Base-by-base conservation (phyloP, 1,140 invertebrate genomes). In the Leucophenga varia region DNA sequence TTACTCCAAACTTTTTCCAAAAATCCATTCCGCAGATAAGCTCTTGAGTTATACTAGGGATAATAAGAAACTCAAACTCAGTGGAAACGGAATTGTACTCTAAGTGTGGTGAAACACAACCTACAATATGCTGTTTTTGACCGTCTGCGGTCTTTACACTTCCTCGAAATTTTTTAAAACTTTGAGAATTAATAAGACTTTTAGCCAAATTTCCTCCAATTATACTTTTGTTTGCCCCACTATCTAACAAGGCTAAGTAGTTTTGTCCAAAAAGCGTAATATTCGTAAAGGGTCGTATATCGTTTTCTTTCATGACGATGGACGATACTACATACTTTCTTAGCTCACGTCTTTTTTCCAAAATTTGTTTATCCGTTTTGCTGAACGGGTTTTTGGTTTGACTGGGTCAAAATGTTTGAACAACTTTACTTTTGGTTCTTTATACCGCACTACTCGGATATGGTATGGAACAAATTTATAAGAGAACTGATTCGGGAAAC, bases 21-120 rank as follows among this genome's bases (percentile, higher is more conserved):
- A 54, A 49, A 28, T 54, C 43, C 30, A 54, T 46, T 1, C 52
- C 52, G 13, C 42, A 50, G 12, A 44, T 43, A 10, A 54, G 6
- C 8, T 49, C 7, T 19, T 46, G 39, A 12, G 18, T 30, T 12
- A 50, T 42, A n/a, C 30, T 25, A 6, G 48, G 36, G 13, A 50
- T 34, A 17, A 47, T 43, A 7, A 43, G 13, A 37, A 55, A 47
- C 16, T 50, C 40, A 25, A 55, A 25, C 4, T 31, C 21, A 4
- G 22, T n/a, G n/a, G n/a, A n/a, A n/a, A 7, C 9, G 34, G 12
- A 3, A 28, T 13, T 13, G 39, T 44, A 25, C 37, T 36, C 10
- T 50, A 54, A 16, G 10, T 38, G n/a, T 17, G 46, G 4, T 4
- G 36, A 10, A 10, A 49, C 10, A 10, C 2, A 17, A 17, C 43